Evolutionary conservation across 2,797 vertebrate species (phyloP).

Genomic region (Vultur gryphus): DNA sequence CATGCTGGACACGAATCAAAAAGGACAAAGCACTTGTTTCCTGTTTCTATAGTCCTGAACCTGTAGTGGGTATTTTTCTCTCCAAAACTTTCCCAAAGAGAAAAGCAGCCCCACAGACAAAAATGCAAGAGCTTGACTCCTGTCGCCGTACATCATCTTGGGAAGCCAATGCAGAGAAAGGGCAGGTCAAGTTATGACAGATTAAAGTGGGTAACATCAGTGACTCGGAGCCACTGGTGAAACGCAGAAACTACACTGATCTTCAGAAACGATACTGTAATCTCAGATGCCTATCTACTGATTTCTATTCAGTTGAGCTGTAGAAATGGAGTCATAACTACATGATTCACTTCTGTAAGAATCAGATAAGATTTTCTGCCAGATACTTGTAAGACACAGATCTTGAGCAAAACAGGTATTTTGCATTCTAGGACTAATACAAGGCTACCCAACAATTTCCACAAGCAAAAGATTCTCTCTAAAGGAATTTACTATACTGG

Average conservation of each 20-base stretch:
- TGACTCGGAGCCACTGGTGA: background rate
- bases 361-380: background rate
- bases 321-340: background rate
- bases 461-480: background rate
- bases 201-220: background rate
- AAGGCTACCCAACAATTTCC: background rate
- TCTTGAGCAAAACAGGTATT: background rate
- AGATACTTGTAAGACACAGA: background rate
- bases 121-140: background rate
- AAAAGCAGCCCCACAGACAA: background rate
- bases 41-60: conserved; percentile 12
- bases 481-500: background rate
- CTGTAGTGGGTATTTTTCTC: background rate
- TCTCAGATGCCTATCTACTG: conserved; percentile 35
- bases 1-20: conserved; percentile 19
- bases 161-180: background rate
- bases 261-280: background rate
- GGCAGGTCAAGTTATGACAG: background rate
- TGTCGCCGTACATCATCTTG: rapidly evolving
- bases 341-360: background rate
- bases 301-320: background rate
- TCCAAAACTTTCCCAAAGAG: background rate
- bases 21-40: conserved; percentile 43
- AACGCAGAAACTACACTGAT: background rate
- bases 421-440: background rate